Percentiles rank a stretch among this genome's conserved stretches.
phyloP scores from a whole-genome alignment of 2,113 vertebrate genomes.

The Halcyon senegalensis region DNA sequence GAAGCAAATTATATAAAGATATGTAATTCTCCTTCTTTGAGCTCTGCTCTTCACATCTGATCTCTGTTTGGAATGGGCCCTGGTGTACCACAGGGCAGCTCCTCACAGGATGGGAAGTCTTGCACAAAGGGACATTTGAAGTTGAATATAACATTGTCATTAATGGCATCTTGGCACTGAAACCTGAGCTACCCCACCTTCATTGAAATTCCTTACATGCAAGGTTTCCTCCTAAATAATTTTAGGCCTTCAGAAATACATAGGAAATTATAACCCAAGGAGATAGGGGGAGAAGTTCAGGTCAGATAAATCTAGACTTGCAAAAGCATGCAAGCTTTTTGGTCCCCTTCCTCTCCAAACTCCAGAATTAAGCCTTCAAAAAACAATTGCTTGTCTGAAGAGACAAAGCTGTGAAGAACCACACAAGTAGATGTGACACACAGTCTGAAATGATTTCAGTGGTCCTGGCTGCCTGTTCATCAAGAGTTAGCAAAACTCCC shows the following conservation, averaged over 20 bases:
- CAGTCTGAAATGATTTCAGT: accelerated
- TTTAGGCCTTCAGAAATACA: background rate
- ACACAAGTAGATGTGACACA: accelerated
- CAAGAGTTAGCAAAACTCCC: background rate
- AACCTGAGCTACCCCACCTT: background rate
- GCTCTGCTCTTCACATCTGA: background rate
- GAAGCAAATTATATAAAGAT: background rate
- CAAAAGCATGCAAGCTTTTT: accelerated
- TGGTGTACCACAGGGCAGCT: background rate
- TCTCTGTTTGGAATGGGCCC: background rate
- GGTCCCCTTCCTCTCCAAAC: background rate
- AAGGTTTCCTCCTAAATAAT: background rate
- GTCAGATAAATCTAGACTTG: background rate
- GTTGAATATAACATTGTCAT: too few species aligned
- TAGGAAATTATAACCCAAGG: background rate
- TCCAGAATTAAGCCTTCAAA: background rate
- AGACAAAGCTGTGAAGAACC: background rate
- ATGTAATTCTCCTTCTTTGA: background rate
- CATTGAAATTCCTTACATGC: accelerated
- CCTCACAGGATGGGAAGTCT: background rate
- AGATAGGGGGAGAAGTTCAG: accelerated
- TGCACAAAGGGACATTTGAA: background rate
- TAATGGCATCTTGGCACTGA: background rate
- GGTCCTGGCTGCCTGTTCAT: background rate
- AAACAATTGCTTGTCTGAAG: background rate